These are phyloP conservation scores for Clarias laeviceps DNA, from an alignment of 2,797 vertebrate species.

Conservation along the genomic window DNA sequence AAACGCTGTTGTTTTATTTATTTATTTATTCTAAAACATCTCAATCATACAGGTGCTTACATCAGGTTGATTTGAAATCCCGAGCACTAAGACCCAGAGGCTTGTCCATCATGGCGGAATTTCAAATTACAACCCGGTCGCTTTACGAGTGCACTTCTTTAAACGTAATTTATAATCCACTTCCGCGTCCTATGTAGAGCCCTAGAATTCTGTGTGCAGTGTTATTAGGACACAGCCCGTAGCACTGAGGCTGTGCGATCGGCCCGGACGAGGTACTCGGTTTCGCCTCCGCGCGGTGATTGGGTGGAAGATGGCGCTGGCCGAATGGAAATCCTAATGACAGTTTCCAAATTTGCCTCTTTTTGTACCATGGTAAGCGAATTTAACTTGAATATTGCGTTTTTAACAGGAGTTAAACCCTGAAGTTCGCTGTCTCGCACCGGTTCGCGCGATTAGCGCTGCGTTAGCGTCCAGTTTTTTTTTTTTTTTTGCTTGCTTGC, in stretches of 20 bases:
- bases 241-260: slow-evolving; percentile 54
- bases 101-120: slow-evolving; percentile 12
- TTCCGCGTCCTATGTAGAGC: neutral
- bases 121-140: neutral
- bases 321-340: slow-evolving; percentile 99
- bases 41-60: slow-evolving; percentile 21
- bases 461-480: neutral
- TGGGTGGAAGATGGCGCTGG: slow-evolving; percentile 95
- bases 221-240: slow-evolving; percentile 2
- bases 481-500: slow-evolving; percentile 52
- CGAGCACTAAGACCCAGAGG: slow-evolving; percentile 54
- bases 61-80: neutral
- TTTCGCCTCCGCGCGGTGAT: slow-evolving; percentile 76
- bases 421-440: neutral
- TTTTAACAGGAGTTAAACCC: neutral
- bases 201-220: fast-evolving
- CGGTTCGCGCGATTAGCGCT: neutral
- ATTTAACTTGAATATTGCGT: neutral
- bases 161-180: neutral
- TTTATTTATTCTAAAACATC: neutral
- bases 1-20: neutral
- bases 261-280: slow-evolving; percentile 65
- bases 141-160: neutral
- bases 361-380: slow-evolving; percentile 97
- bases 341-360: slow-evolving; percentile 98